Conservation (phyloP, 2,888 invertebrate species). For the Sicus ferrugineus region DNA sequence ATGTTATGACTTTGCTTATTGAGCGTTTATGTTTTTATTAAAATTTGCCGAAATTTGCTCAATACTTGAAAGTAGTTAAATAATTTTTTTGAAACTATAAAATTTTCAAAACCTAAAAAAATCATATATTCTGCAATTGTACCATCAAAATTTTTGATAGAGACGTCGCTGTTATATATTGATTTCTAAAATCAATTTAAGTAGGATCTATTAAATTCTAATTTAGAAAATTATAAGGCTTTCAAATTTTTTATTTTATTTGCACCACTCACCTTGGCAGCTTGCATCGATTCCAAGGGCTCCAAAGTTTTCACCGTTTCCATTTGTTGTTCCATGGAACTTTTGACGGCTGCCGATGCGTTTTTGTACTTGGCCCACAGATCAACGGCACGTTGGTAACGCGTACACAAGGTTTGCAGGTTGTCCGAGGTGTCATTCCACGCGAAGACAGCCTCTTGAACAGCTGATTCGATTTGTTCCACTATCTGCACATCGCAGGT, state of each 20-base stretch:
- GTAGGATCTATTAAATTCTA: no score
- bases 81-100: no score
- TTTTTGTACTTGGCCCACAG: conserved; percentile 84
- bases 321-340: conserved; percentile 80
- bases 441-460: conserved; percentile 79
- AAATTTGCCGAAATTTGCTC: no score
- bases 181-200: no score
- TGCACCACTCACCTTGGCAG: conserved; percentile 73
- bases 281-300: conserved; percentile 73
- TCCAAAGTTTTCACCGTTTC: conserved; percentile 73
- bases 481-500: conserved; percentile 76
- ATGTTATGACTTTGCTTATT: no score
- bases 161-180: no score
- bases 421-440: conserved; percentile 83
- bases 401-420: conserved; percentile 76
- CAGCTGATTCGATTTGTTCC: conserved; percentile 76
- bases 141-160: neutral
- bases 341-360: conserved; percentile 78
- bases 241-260: conserved; percentile 31
- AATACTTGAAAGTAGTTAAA: no score
- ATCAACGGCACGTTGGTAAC: conserved; percentile 82
- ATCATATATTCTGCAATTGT: no score
- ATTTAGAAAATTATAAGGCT: no score
- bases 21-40: no score
- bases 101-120: no score